A percentile compares a stretch with the other conserved stretches of the same genome.
These are phyloP conservation scores for Apotomis capreana DNA, from an alignment of 2,888 invertebrate genomes.

Conservation along the genomic window DNA sequence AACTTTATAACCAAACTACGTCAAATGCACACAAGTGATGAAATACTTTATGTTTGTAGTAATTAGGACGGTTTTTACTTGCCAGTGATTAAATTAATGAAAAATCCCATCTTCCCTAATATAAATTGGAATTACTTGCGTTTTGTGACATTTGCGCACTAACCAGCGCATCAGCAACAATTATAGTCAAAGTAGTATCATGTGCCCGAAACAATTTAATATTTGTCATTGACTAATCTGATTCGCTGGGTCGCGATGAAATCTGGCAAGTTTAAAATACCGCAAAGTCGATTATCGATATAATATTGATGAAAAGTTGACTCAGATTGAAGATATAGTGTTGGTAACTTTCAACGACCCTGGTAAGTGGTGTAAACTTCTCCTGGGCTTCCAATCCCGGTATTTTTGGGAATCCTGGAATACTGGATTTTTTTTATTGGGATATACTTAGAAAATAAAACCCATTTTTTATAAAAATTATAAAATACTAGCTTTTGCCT, in stretches of 20 bases:
- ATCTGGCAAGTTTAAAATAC: constrained; percentile 48
- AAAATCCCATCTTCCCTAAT: not conserved
- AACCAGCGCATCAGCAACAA: not conserved
- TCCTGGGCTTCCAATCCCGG: no score
- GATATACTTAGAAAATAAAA: no score
- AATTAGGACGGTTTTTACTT: no score
- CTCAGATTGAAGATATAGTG: constrained; percentile 52
- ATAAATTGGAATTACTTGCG: not conserved
- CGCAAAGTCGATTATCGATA: constrained; percentile 48
- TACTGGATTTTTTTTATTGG: no score
- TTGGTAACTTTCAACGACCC: constrained; percentile 59
- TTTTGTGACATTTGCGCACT: not conserved
- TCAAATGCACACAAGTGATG: no score
- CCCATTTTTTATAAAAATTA: no score
- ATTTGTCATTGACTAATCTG: constrained; percentile 55
- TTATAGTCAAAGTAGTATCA: not conserved
- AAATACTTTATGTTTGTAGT: no score
- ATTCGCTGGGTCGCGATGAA: constrained; percentile 49
- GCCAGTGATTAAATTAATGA: not conserved
- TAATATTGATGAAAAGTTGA: constrained; percentile 47
- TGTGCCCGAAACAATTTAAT: constrained; percentile 40
- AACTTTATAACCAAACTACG: no score
- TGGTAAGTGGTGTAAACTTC: constrained; percentile 45
- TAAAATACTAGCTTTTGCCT: no score
- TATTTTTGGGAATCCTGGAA: no score